These are phyloP conservation scores for Apomyelois bistriatella DNA, from an alignment of 2,888 invertebrate genomes.

Conservation along the genomic window DNA sequence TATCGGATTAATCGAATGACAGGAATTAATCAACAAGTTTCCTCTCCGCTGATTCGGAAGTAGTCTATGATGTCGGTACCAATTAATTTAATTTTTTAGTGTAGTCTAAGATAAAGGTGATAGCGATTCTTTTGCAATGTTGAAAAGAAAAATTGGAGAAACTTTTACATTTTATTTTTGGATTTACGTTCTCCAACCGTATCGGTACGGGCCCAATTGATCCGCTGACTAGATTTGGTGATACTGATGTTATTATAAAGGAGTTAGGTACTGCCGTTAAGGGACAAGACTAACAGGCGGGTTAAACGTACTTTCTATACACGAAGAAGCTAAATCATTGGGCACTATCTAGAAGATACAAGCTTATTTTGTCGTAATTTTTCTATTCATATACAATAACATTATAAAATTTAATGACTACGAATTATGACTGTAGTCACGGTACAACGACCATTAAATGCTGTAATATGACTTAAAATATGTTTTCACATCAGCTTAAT, in stretches of 20 bases:
- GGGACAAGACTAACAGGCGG: too few relatives aligned
- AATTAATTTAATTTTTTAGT: conserved; percentile 13
- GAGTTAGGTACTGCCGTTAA: too few relatives aligned
- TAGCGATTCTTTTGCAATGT: too few relatives aligned
- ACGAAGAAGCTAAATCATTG: too few relatives aligned
- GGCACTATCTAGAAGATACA: not conserved
- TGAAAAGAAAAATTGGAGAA: too few relatives aligned
- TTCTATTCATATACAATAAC: not conserved
- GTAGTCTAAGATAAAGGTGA: too few relatives aligned
- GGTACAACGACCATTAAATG: not conserved
- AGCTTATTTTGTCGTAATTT: not conserved
- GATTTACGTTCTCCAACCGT: too few relatives aligned
- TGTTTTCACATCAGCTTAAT: not conserved
- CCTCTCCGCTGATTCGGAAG: conserved; percentile 15
- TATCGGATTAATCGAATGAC: conserved; percentile 13
- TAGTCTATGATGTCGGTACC: conserved; percentile 15
- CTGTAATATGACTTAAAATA: conserved; percentile 5
- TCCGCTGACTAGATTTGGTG: too few relatives aligned
- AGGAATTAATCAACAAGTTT: conserved; percentile 20
- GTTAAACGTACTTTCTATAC: too few relatives aligned
- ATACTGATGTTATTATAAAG: too few relatives aligned
- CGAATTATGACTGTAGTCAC: not conserved
- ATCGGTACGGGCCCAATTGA: too few relatives aligned
- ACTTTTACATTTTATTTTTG: too few relatives aligned
- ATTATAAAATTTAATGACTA: not conserved